A percentile compares a stretch with the other conserved stretches of the same genome.
phyloP scores from a whole-genome alignment of 1,140 invertebrate genomes.

The Oryzaephilus surinamensis region DNA sequence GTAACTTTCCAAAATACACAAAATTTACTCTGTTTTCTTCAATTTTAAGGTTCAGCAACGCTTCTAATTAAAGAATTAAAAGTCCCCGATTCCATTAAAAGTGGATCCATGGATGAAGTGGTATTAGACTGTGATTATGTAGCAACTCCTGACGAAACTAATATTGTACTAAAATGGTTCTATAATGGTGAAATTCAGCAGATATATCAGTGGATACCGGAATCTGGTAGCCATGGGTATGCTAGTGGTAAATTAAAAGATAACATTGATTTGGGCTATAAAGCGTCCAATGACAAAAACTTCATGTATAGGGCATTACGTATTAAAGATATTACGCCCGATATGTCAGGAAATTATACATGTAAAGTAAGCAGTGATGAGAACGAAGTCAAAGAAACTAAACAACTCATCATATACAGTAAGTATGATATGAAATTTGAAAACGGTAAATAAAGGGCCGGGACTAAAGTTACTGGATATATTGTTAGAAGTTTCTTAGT shows the following conservation, averaged over 20 bases:
- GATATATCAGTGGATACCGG: conserved; percentile 29
- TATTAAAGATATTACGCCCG: conserved; percentile 19
- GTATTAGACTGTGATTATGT: conserved; percentile 26
- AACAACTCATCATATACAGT: conserved; percentile 28
- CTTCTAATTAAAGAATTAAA: conserved; percentile 23
- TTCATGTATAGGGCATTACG: conserved; percentile 23
- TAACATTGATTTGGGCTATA: conserved; percentile 19
- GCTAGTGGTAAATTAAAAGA: conserved; percentile 16
- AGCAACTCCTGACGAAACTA: conserved; percentile 13
- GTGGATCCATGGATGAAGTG: conserved; percentile 14
- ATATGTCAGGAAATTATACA: conserved; percentile 25
- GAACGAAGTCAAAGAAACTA: conserved; percentile 15
- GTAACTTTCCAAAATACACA: too few species aligned
- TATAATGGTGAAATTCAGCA: conserved; percentile 19
- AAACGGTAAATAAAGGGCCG: neutral
- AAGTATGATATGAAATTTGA: conserved; percentile 12
- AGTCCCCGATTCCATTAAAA: conserved; percentile 17
- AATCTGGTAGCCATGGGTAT: conserved; percentile 3
- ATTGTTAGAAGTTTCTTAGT: neutral
- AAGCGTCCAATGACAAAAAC: conserved; percentile 15
- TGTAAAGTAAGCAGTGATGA: conserved; percentile 23
- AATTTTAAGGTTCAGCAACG: conserved; percentile 18
- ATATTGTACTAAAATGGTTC: conserved; percentile 27
- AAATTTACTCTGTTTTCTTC: conserved; percentile 3
- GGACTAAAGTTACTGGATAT: neutral